Evolutionary conservation across 2,113 vertebrate species (phyloP).

Genomic region (Nipponia nippon): DNA sequence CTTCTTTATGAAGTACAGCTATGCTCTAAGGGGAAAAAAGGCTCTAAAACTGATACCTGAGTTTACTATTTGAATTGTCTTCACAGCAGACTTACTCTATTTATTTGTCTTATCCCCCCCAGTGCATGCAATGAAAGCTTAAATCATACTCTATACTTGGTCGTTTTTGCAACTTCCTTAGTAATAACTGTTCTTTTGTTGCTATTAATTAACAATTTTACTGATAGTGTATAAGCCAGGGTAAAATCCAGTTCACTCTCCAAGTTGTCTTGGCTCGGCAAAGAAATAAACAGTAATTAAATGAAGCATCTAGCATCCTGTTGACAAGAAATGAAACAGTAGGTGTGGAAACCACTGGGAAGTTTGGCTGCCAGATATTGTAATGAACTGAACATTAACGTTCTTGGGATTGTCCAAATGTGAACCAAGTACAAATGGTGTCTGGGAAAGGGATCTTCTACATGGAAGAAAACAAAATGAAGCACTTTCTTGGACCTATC

Average conservation of each 20-base stretch:
- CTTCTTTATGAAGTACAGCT: background rate
- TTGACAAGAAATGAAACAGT: background rate
- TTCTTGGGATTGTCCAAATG: background rate
- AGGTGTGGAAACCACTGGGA: background rate
- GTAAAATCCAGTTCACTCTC: background rate
- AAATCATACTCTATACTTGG: background rate
- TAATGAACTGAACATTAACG: background rate
- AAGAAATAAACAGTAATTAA: constrained; percentile 11
- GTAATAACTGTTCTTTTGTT: background rate
- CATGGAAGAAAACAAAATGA: background rate
- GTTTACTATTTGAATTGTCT: background rate
- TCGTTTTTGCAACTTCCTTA: background rate
- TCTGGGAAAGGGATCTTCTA: background rate
- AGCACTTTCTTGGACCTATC: background rate
- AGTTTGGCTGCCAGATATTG: background rate
- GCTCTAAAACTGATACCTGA: background rate
- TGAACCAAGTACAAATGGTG: background rate
- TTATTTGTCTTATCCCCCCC: background rate
- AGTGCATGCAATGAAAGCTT: background rate
- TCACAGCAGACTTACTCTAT: background rate
- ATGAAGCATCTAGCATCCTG: background rate
- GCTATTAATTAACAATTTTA: background rate
- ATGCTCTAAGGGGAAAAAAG: background rate
- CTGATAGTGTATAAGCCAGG: background rate
- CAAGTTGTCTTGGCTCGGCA: background rate